Base-by-base conservation (phyloP, 2,888 invertebrate genomes). In the Schrankia costaestrigalis region DNA sequence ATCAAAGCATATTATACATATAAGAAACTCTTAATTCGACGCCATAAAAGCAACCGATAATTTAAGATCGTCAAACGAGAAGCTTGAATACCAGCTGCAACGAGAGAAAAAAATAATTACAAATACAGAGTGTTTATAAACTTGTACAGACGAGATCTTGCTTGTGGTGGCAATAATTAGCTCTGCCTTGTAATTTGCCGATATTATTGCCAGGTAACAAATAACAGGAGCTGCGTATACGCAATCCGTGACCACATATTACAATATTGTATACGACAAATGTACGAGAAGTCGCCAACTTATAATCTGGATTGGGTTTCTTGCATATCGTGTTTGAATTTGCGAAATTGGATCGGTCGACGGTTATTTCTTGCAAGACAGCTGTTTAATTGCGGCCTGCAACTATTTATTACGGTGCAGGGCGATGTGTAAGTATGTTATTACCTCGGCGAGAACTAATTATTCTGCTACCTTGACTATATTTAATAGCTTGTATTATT, bases 171-270 rank as follows among this genome's bases (percentile, higher is more conserved):
- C 61, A 64, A 64, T 73, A 70, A 81, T 78, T 79, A 75, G 52
- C 53, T 48, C 48, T 55, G 63, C 64, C 48, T 73, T 84, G 64
- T 83, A 86, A 85, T 86, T 86, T 80, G 64, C 77, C 47, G 66
- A 63, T 69, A 85, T 84, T 84, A 83, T 63, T 57, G 47, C 57
- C 54, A n/a, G 62, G 57, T 58, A 46, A 71, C 66, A 80, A 84
- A 85, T 84, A 79, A 80, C 78, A 83, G 78, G 72, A 78, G 78
- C 71, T 66, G 71, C 68, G 76, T 65, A 56, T 47, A 71, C 70
- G 76, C 75, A 74, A 69, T 56, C 46, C 53, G 42, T 66, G 61
- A 66, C 71, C 66, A 59, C 74, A 72, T 66, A 60, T 50, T 56
- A 46, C 51, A 60, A 50, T 58, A 71, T 64, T 70, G 66, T 73